Evolutionary conservation across 2,113 vertebrate species (phyloP).

Genomic region (Mormyrus lacerda): DNA sequence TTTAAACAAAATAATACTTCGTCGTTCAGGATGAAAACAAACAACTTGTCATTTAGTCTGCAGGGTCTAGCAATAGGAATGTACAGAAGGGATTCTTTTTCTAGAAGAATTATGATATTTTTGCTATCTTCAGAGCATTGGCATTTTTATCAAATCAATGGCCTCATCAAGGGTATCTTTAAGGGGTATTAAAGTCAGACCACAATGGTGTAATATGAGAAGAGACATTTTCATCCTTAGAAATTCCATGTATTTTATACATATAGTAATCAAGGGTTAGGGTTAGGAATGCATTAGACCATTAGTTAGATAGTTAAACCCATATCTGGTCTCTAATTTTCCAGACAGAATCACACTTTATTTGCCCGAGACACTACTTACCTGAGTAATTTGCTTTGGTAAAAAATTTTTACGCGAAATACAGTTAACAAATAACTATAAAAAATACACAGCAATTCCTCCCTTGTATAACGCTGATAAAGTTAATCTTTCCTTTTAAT

Average conservation of each 20-base stretch:
- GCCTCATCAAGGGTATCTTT: not conserved
- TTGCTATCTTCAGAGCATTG: not conserved
- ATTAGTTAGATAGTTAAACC: not conserved
- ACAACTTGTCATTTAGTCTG: not conserved
- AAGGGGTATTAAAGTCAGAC: not conserved
- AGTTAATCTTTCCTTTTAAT: constrained; percentile 1
- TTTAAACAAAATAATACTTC: not conserved
- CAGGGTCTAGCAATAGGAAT: not conserved
- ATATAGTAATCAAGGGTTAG: not conserved
- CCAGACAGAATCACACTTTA: not conserved
- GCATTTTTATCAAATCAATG: not conserved
- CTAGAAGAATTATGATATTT: not conserved
- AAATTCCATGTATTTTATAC: not conserved
- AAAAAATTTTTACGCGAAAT: not conserved
- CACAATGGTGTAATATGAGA: constrained; percentile 27
- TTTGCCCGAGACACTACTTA: not conserved
- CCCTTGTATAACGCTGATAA: not conserved
- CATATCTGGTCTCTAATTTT: not conserved
- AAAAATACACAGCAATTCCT: not conserved
- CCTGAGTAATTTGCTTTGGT: not conserved
- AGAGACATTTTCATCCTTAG: constrained; percentile 21
- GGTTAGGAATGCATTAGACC: not conserved
- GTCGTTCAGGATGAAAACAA: not conserved
- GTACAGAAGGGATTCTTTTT: not conserved
- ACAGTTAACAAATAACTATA: not conserved